Base-by-base conservation (phyloP, 1,140 invertebrate genomes). In the Coenobita brevimanus region DNA sequence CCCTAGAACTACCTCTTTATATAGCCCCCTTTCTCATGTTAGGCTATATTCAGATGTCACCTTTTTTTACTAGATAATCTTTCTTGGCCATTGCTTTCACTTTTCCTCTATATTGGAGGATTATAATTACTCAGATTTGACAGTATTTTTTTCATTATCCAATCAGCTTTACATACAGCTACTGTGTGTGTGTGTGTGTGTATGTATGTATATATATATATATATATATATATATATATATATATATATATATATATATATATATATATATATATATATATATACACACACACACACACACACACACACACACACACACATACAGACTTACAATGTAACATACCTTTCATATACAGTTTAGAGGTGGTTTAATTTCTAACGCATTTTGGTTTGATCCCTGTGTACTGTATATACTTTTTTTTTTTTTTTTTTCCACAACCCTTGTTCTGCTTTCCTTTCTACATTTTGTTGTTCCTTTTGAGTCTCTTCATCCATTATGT, bases 1-100 rank as follows among this genome's bases (percentile, higher is more conserved):
- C 62, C 80, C 80, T 71, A 82, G 60, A 82, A 43, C 80, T 82
- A 82, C 80, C 80, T 82, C 80, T 82, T 69, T 82, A 60, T 21
- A n/a, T 82, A 69, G 62, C 62, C 80, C 64, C 27, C n/a, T 69
- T 62, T 46, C 33, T 67, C 36, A 62, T 41, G 38, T 82, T 27
- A 60, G 60, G 17, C 41, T 54, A 3, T 62, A 41, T 60, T 67
- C 62, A 3, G 60, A 62, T 24, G 17, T 50, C 17, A 17, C 21
- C 41, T 46, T 67, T 67, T 67, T 43, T 82, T 43, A 30, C 15
- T 67, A 78, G 10, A 46, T 30, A 50, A 27, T 24, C n/a, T 24
- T 67, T 43, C 27, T 27, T 50, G 46, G 4, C n/a, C 2, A 8
- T n/a, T 54, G 6, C 15, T 24, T 43, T 78, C 24, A 30, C 10